A percentile compares a stretch with the other conserved stretches of the same genome.
These are phyloP conservation scores for Plagiodera versicolora DNA, from an alignment of 2,888 invertebrate genomes.

Conservation along the genomic window DNA sequence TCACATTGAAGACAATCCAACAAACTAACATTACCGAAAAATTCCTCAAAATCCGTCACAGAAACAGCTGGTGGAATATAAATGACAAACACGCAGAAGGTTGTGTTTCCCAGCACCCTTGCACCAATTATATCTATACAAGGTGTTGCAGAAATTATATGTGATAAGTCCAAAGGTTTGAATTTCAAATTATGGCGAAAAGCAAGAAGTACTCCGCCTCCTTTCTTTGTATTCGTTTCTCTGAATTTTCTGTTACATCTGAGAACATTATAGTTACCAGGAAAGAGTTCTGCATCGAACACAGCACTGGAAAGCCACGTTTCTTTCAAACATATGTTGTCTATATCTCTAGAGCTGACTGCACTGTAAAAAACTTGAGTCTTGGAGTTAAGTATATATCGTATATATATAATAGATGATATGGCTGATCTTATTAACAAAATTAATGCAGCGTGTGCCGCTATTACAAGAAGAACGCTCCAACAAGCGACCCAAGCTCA, in stretches of 20 bases:
- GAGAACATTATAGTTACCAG: not conserved
- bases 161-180: not conserved
- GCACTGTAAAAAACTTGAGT: slow-evolving; percentile 3
- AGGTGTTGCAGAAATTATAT: not conserved
- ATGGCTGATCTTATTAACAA: too few species aligned
- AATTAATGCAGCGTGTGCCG: too few species aligned
- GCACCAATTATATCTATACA: not conserved
- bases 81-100: not conserved
- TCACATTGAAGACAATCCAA: too few species aligned
- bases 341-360: not conserved
- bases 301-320: slow-evolving; percentile 4
- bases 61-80: too few species aligned
- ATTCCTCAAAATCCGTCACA: too few species aligned
- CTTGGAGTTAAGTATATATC: too few species aligned
- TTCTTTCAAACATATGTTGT: not conserved
- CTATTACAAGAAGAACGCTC: too few species aligned
- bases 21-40: too few species aligned
- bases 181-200: not conserved
- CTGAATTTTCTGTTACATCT: slow-evolving; percentile 10
- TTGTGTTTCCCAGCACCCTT: not conserved
- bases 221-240: not conserved
- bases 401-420: too few species aligned
- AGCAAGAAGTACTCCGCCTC: slow-evolving; percentile 2
- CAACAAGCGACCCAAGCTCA: too few species aligned
- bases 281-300: slow-evolving; percentile 7